These are phyloP conservation scores for Trichogramma evanescens DNA, from an alignment of 2,888 invertebrate species.

Conservation along the genomic window DNA sequence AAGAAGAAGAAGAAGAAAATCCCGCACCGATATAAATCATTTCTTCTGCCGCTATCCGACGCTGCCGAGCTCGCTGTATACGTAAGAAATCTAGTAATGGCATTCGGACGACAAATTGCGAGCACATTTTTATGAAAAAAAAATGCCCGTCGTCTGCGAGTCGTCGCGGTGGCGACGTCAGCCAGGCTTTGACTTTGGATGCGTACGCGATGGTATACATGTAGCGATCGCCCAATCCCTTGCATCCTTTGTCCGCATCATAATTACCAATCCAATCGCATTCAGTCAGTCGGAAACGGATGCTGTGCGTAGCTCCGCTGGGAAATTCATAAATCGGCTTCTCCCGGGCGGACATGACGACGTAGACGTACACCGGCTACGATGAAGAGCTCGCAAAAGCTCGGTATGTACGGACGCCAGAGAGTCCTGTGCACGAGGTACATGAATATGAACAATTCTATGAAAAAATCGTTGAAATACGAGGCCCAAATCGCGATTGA, in stretches of 20 bases:
- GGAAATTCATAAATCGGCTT: conserved; percentile 17
- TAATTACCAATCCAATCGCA: conserved; percentile 28
- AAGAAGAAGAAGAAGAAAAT: conserved; percentile 2
- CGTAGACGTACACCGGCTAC: no score
- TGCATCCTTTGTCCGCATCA: conserved; percentile 11
- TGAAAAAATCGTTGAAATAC: no score
- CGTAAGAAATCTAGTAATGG: background rate
- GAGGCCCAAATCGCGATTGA: no score
- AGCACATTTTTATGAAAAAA: background rate
- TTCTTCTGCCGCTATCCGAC: background rate
- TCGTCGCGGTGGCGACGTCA: background rate
- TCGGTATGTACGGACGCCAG: no score
- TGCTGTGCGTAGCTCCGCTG: conserved; percentile 5
- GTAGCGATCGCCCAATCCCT: background rate
- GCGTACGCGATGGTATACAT: background rate
- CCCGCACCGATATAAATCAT: conserved; percentile 13
- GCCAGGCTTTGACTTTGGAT: no score
- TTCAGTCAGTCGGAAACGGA: conserved; percentile 24
- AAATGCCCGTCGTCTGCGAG: background rate
- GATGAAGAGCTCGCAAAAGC: no score
- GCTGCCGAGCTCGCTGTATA: no score
- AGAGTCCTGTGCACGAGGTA: no score
- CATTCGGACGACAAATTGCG: conserved; percentile 8
- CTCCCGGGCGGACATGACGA: background rate
- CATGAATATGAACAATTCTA: no score